phyloP scores from a whole-genome alignment of 2,888 invertebrate genomes.

The Entomobrya proxima region DNA sequence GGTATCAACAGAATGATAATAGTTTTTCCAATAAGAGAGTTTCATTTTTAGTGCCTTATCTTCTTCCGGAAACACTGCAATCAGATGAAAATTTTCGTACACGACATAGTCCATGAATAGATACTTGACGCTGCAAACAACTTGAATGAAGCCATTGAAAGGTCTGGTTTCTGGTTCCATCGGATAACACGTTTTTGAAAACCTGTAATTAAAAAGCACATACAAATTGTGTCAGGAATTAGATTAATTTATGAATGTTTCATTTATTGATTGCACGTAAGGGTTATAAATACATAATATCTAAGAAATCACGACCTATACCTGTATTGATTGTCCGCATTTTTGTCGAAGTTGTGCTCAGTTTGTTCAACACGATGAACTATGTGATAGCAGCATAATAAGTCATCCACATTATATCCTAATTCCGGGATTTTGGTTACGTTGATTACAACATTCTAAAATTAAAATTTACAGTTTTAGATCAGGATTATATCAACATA shows the following conservation, averaged over 20 bases:
- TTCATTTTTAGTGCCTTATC: neutral
- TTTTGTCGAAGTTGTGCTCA: neutral
- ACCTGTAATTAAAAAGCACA: neutral
- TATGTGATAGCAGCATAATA: neutral
- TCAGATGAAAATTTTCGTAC: slow-evolving; percentile 48
- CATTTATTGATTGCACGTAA: too few species aligned
- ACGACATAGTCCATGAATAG: neutral
- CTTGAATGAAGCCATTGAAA: slow-evolving; percentile 31
- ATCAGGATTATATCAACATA: neutral
- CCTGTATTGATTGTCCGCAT: neutral
- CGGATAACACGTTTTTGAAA: slow-evolving; percentile 25
- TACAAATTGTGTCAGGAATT: neutral
- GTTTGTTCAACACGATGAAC: neutral
- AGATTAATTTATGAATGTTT: too few species aligned
- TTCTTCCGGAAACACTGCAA: slow-evolving; percentile 1
- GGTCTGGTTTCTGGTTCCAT: slow-evolving; percentile 45
- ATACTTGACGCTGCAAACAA: slow-evolving; percentile 10
- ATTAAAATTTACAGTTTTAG: neutral
- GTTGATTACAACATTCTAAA: neutral
- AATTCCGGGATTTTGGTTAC: neutral
- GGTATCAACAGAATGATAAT: too few species aligned
- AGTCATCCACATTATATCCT: neutral
- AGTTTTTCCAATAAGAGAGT: slow-evolving; percentile 1
- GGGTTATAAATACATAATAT: too few species aligned
- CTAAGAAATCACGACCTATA: too few species aligned